Base-by-base conservation (phyloP, 2,113 vertebrate genomes). In the Ariopsis seemanni region DNA sequence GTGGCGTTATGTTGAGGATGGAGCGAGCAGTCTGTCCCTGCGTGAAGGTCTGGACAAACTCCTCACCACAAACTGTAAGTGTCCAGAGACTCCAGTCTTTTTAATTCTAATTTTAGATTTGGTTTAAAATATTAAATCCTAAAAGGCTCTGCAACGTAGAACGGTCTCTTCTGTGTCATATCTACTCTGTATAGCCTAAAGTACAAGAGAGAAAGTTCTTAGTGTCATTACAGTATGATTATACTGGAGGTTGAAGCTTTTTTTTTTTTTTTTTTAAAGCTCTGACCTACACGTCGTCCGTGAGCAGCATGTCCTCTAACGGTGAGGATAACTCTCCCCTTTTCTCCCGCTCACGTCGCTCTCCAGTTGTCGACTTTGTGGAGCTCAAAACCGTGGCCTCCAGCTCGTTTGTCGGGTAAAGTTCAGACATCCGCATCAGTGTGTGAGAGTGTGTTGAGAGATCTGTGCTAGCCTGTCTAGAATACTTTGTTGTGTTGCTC, bases 371-470 rank as follows among this genome's bases (percentile, higher is more conserved):
- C 83, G 89, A 60, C 50, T 99, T 99, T 92, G 57, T 98, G 90
- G 96, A 97, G 83, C 94, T 98, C 58, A 94, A 97, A 85, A 97
- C 89, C 63, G 95, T 98, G 2, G 96, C 96, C 1, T 96, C 96
- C 5, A 96, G 95, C 1, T 96, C 97, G 1, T 62, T 82, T 22
- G 88, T 92, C 57, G 91, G 94, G 95, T 95, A 93, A 27, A 0
- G 15, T 55, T 34, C 75, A 58, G 30, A 53, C 17, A 14, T 11
- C 27, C 14, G 34, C 14, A 2, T 34, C 25, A 12, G 17, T 74
- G 25, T 82, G 7, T 2, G 42, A 42, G 42, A 42, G 4, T 42
- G 42, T 3, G 5, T 2, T 17, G 50, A 60, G 57, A 48, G 0
- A 75, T 10, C 92, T 83, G 15, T 65, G 27, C 34, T 48, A 22